Base-by-base conservation (phyloP, 2,888 invertebrate species). In the Crepidodera aurea region DNA sequence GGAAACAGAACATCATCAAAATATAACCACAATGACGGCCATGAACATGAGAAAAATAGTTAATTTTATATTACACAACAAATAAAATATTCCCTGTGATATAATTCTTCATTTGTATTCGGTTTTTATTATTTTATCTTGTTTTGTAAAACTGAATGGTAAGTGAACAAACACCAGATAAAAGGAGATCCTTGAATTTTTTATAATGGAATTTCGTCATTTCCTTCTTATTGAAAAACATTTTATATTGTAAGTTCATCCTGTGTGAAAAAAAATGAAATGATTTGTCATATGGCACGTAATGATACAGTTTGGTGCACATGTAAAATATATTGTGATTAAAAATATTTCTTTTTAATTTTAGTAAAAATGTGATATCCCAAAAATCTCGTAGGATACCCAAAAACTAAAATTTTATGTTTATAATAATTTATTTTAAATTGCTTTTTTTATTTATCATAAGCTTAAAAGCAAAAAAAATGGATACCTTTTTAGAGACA, bases 271-370 rank as follows among this genome's bases (percentile, higher is more conserved):
- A 42, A 76, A 75, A 75, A 76, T 75, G 72, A 75, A 76, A 77
- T 76, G 71, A 74, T 77, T 76, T 75, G 75, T 76, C 72, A 71
- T 72, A 71, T 70, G 69, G 66, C 69, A 71, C 68, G 72, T 74
- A 74, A 77, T 78, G 76, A 76, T 70, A 75, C 77, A 77, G 70
- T 75, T 75, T 75, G 73, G 60, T 74, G 77, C 72, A 73, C 76
- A 77, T 66, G 64, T 64, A 66, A 29, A 29, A 25, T 25, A 10
- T n/a, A n/a, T n/a, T n/a, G n/a, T n/a, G n/a, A n/a, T n/a, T n/a
- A n/a, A n/a, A n/a, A 29, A 29, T 29, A 29, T 29, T 29, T 29
- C 10, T 29, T n/a, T n/a, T n/a, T 29, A 8, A 3, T 3, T 25
- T 7, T 3, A 5, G 25, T 3, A 25, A 5, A 25, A 25, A 25